A percentile compares a stretch with the other conserved stretches of the same genome.
These are phyloP conservation scores for Xiphophorus birchmanni DNA, from an alignment of 2,797 vertebrate species.

Conservation along the genomic window DNA sequence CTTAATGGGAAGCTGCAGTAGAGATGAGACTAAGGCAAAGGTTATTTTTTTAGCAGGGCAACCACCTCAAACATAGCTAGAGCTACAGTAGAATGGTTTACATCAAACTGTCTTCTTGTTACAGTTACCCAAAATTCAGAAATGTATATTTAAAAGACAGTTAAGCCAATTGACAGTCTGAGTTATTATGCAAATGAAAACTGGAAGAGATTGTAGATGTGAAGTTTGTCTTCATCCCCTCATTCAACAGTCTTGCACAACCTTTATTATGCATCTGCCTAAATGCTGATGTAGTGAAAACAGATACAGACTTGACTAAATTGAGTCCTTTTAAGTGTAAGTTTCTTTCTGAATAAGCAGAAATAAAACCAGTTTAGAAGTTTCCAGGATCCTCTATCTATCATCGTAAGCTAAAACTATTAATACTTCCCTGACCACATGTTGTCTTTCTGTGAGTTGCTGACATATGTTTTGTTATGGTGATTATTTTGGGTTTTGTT, in stretches of 20 bases:
- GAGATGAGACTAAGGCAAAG: neutral
- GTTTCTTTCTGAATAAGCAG: conserved; percentile 37
- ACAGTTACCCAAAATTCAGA: neutral
- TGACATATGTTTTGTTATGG: neutral
- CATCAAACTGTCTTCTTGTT: neutral
- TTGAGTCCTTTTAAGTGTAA: conserved; percentile 12
- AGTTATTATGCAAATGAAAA: neutral
- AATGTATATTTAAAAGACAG: neutral
- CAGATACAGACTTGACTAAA: conserved; percentile 67
- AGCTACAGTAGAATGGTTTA: neutral
- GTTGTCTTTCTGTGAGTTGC: neutral
- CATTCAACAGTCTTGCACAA: conserved; percentile 19
- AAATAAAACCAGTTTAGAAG: conserved; percentile 29
- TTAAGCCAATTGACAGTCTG: neutral
- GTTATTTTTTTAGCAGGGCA: neutral
- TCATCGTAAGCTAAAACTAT: neutral
- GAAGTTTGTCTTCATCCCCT: conserved; percentile 4
- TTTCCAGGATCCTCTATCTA: neutral
- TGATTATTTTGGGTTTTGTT: neutral
- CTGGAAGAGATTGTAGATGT: neutral
- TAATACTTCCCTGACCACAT: neutral
- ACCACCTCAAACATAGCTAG: neutral
- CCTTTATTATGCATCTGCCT: conserved; percentile 39
- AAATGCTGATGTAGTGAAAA: conserved; percentile 43
- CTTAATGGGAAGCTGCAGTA: neutral